Evolutionary conservation across 2,113 vertebrate species (phyloP).

Genomic region (Zeus faber): DNA sequence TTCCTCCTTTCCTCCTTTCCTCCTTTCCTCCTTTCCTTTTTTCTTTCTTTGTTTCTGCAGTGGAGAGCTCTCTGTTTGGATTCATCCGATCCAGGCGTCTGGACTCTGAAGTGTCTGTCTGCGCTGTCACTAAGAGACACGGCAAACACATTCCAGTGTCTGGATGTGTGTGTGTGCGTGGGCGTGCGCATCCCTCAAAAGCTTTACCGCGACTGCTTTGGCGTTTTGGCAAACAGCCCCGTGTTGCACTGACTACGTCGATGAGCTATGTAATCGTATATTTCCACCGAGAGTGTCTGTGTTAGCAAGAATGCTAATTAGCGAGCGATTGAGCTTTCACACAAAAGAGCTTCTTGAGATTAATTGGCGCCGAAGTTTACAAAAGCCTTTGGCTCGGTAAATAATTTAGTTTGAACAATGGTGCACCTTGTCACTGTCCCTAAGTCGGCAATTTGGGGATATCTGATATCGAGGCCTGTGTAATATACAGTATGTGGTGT

Average conservation of each 20-base stretch:
- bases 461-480: neutral
- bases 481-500: neutral
- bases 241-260: slow-evolving; percentile 52
- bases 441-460: slow-evolving; percentile 11
- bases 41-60: slow-evolving; percentile 9
- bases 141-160: too few species aligned
- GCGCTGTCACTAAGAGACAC: too few species aligned
- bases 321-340: slow-evolving; percentile 60
- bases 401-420: slow-evolving; percentile 56
- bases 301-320: slow-evolving; percentile 62
- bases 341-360: slow-evolving; percentile 66
- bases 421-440: slow-evolving; percentile 42
- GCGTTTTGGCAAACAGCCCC: slow-evolving; percentile 59
- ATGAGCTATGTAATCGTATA: slow-evolving; percentile 61
- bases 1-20: neutral
- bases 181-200: slow-evolving; percentile 9
- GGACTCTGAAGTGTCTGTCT: too few species aligned
- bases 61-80: too few species aligned
- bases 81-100: too few species aligned
- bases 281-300: slow-evolving; percentile 65
- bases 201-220: slow-evolving; percentile 45
- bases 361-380: slow-evolving; percentile 63
- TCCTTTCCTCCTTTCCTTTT: neutral
- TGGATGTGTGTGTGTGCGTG: neutral
- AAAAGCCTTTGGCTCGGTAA: slow-evolving; percentile 51